Evolutionary conservation across 2,888 invertebrate genomes (phyloP).

Genomic region (Drosophila mulleri): DNA sequence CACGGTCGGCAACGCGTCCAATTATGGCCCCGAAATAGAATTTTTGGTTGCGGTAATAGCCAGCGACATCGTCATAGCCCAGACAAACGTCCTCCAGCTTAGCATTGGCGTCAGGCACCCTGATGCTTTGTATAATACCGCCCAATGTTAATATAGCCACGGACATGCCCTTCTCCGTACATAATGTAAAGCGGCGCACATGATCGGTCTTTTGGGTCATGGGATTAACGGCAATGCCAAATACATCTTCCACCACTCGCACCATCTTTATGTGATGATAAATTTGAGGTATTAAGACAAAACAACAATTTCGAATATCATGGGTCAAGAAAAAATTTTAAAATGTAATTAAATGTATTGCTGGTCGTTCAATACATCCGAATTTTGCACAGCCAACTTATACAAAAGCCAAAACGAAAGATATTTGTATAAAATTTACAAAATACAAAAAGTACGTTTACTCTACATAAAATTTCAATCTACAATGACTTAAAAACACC

Average conservation of each 20-base stretch:
- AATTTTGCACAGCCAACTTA: conserved; percentile 34
- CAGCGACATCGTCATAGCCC: conserved; percentile 92
- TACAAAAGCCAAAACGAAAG: background rate
- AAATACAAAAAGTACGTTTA: background rate
- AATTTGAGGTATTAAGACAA: conserved; percentile 24
- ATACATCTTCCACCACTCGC: conserved; percentile 81
- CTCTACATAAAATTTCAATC: background rate
- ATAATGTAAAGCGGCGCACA: conserved; percentile 81
- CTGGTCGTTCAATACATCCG: background rate
- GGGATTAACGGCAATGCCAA: conserved; percentile 81
- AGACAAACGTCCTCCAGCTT: conserved; percentile 91
- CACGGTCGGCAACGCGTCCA: conserved; percentile 94
- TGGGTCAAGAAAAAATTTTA: conserved; percentile 27
- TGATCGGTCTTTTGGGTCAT: conserved; percentile 69
- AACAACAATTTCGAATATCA: conserved; percentile 42
- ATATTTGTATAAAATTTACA: background rate
- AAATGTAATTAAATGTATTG: background rate
- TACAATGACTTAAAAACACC: background rate
- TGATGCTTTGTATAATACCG: conserved; percentile 91
- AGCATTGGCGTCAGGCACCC: conserved; percentile 90
- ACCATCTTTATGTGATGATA: conserved; percentile 62
- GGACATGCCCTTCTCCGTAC: conserved; percentile 73
- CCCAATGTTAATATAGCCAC: conserved; percentile 89
- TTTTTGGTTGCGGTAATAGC: conserved; percentile 88
- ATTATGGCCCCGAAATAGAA: conserved; percentile 95